Conservation (phyloP, 2,113 vertebrate genomes). For the Pygoscelis adeliae region DNA sequence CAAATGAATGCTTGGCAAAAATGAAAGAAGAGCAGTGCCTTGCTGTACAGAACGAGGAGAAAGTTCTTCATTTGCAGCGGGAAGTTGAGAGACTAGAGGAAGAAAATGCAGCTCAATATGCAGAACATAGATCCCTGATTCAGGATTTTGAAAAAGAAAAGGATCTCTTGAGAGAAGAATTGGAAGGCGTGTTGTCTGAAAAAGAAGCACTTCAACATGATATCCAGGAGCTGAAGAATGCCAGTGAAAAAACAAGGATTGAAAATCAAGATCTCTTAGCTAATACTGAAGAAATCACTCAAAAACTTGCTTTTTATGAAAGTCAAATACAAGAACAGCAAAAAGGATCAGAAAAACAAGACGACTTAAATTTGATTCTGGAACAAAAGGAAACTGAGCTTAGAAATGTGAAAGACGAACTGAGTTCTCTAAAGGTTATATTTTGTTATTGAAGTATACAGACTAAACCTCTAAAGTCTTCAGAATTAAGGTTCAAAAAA, state of each 20-base stretch:
- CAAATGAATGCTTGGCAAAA: constrained; percentile 62
- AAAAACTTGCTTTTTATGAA: constrained; percentile 68
- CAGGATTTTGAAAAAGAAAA: constrained; percentile 81
- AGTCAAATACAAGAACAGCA: constrained; percentile 64
- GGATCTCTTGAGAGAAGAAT: constrained; percentile 73
- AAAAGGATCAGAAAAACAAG: constrained; percentile 61
- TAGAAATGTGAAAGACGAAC: constrained; percentile 78
- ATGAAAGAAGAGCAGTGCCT: constrained; percentile 67
- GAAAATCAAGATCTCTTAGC: constrained; percentile 83
- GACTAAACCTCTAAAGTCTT: constrained; percentile 64
- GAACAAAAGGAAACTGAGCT: constrained; percentile 84
- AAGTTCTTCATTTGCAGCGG: constrained; percentile 59
- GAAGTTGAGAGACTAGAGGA: constrained; percentile 74
- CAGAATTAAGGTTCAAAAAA: constrained; percentile 61
- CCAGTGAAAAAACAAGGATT: constrained; percentile 76
- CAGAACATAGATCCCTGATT: constrained; percentile 77
- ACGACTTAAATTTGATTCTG: constrained; percentile 73
- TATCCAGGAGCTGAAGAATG: constrained; percentile 80
- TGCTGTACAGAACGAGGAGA: constrained; percentile 68
- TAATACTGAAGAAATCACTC: constrained; percentile 67
- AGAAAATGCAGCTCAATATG: constrained; percentile 54
- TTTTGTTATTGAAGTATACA: constrained; percentile 69
- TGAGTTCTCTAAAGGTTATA: constrained; percentile 85
- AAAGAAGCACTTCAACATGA: constrained; percentile 81
- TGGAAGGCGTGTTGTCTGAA: constrained; percentile 79